Base-by-base conservation (phyloP, 2,113 vertebrate genomes). In the Onychostruthus taczanowskii region DNA sequence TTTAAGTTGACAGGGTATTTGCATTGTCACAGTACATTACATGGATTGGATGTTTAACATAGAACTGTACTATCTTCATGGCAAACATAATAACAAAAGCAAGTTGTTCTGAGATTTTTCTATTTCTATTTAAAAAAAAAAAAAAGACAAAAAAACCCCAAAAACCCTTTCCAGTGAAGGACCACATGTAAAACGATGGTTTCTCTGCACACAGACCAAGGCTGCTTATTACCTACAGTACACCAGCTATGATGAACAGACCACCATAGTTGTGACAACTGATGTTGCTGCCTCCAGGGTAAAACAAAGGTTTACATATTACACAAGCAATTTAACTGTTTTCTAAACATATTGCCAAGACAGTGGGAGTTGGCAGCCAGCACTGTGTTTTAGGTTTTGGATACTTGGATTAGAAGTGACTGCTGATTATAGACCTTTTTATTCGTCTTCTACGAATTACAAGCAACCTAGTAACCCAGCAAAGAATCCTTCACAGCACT, bases 301-400 rank as follows among this genome's bases (percentile, higher is more conserved):
- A 98, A 99, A 98, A 99, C 98, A 99, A 99, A 99, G 98, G 98
- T 99, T 99, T 99, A 99, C 98, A 99, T 99, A 99, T 99, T 99
- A 99, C 98, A 99, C 98, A 99, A 99, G 98, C 98, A 99, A 99
- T 99, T 99, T 99, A 97, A 99, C 98, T 99, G 98, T 99, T 99
- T 99, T 99, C 98, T 99, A 99, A 99, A 99, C 98, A 99, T 98
- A 98, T 98, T 99, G 99, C 99, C 99, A 99, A 99, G 99, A 99
- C 98, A 98, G 98, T 99, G 99, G 98, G 98, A 99, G 98, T 96
- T 99, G 99, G 99, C 99, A 99, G 98, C 97, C 97, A 96, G 87
- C 93, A 97, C 97, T 98, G 95, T 98, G 98, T 98, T 98, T 98
- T 98, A 98, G 97, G 97, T 97, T 98, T 98, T 92, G 96, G 98